A percentile compares a stretch with the other conserved stretches of the same genome.
Evolutionary conservation across 2,797 vertebrate species (phyloP).

Genomic region (Galaxias olidus): DNA sequence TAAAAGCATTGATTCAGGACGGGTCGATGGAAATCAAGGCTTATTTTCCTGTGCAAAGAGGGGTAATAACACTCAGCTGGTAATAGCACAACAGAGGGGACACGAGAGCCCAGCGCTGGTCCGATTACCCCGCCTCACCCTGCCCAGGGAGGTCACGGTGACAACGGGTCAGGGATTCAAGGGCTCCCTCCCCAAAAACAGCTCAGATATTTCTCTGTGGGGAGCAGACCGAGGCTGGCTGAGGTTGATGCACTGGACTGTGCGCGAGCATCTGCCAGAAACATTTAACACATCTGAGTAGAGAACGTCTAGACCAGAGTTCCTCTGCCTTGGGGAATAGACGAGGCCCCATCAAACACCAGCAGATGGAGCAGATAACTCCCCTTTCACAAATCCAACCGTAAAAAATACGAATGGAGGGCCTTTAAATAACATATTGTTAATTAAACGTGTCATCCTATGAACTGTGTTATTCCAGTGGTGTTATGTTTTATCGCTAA

Average conservation of each 20-base stretch:
- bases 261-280: constrained; percentile 59
- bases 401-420: constrained; percentile 38
- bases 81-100: constrained; percentile 81
- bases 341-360: constrained; percentile 42
- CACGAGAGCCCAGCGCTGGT: constrained; percentile 62
- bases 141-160: constrained; percentile 66
- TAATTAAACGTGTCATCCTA: constrained; percentile 52
- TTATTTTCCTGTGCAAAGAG: constrained; percentile 86
- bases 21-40: constrained; percentile 92
- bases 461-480: constrained; percentile 30
- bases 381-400: constrained; percentile 46
- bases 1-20: constrained; percentile 97
- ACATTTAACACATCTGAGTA: constrained; percentile 75
- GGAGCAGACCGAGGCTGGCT: constrained; percentile 6
- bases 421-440: constrained; percentile 42
- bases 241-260: constrained; percentile 47
- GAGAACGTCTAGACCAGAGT: constrained; percentile 60
- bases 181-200: constrained; percentile 43
- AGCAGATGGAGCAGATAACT: constrained; percentile 43
- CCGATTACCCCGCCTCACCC: constrained; percentile 68
- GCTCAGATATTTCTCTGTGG: constrained; percentile 51
- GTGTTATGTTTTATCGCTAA: constrained; percentile 18
- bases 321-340: constrained; percentile 45
- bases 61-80: constrained; percentile 88
- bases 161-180: constrained; percentile 72